Base-by-base conservation (phyloP, 1,140 invertebrate species). In the Spodoptera litura region DNA sequence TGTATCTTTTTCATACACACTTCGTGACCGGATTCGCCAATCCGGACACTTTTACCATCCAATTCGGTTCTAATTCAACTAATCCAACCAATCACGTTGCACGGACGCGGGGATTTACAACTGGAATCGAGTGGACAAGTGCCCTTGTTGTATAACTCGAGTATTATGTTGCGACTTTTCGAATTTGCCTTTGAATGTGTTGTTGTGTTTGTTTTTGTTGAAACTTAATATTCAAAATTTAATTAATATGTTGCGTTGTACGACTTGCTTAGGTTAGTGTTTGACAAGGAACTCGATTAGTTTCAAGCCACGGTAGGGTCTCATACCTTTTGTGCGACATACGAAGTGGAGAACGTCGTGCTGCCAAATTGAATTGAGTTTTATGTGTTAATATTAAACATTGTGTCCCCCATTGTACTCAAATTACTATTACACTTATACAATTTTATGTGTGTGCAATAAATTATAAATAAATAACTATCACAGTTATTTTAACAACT, bases 51-150 rank as follows among this genome's bases (percentile, higher is more conserved):
- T 75, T 64, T 64, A 64, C 49, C 73, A 20, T 35, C 73, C 73
- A 64, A 74, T 64, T 64, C 73, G 59, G 44, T 75, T 75, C 73
- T 75, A 75, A 75, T 75, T 75, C 73, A 35, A 64, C 58, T 75
- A 75, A 75, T 75, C 73, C 59, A 38, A 53, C 73, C 73, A 75
- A 75, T 75, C 73, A 75, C 59, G 27, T 2, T 15, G 59, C 9
- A 27, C 6, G 73, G 53, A 52, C 25, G 38, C 49, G 44, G 31
- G 73, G 73, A 75, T 75, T 75, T 75, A 75, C 38, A 31, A 64
- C 73, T 75, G 58, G 4, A 64, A 75, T 64, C 44, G 59, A 70
- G 66, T 70, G 66, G 58, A 53, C 44, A 74, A 61, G 44, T 51
- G 72, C 72, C 55, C 38, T 51, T 74, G 25, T 62, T 62, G 49